A percentile compares a stretch with the other conserved stretches of the same genome.
phyloP scores from a whole-genome alignment of 2,797 vertebrate genomes.

The Urophycis tenuis region DNA sequence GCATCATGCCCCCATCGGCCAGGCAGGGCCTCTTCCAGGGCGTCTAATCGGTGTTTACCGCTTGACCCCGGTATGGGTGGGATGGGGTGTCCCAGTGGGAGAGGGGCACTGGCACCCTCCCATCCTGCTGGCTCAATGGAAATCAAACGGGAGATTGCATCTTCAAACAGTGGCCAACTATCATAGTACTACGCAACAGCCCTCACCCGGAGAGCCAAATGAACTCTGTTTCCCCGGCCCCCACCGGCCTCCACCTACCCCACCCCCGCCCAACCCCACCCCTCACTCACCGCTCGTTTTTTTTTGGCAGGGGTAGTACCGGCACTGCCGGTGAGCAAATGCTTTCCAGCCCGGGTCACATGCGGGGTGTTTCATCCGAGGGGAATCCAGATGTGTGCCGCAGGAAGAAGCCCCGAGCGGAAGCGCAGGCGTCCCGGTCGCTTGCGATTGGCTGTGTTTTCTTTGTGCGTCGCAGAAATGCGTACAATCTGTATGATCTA shows the following conservation, averaged over 20 bases:
- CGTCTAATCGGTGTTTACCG: slow-evolving; percentile 65
- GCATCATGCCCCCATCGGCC: slow-evolving; percentile 19
- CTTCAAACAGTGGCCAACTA: slow-evolving; percentile 53
- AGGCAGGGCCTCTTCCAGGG: slow-evolving; percentile 43
- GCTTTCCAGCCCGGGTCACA: slow-evolving; percentile 60
- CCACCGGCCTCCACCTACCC: not conserved
- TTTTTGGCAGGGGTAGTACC: slow-evolving; percentile 52
- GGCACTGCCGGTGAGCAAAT: slow-evolving; percentile 54
- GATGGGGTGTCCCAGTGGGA: slow-evolving; percentile 55
- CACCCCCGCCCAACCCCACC: not conserved
- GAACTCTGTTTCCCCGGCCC: slow-evolving; percentile 27
- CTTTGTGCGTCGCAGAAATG: slow-evolving; percentile 19
- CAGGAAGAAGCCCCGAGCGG: slow-evolving; percentile 27
- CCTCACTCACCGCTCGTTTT: slow-evolving; percentile 3
- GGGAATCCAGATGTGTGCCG: slow-evolving; percentile 61
- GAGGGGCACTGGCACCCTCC: slow-evolving; percentile 61
- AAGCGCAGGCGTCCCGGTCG: slow-evolving; percentile 37
- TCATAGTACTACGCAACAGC: slow-evolving; percentile 39
- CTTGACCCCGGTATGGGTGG: slow-evolving; percentile 57
- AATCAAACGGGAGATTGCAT: slow-evolving; percentile 65
- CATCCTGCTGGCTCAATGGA: slow-evolving; percentile 70
- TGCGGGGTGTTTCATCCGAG: slow-evolving; percentile 55
- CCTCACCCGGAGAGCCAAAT: slow-evolving; percentile 34
- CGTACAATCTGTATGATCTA: not conserved
- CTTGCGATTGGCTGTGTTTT: slow-evolving; percentile 43